Conservation (phyloP, 2,113 vertebrate genomes). For the Sylvia atricapilla region DNA sequence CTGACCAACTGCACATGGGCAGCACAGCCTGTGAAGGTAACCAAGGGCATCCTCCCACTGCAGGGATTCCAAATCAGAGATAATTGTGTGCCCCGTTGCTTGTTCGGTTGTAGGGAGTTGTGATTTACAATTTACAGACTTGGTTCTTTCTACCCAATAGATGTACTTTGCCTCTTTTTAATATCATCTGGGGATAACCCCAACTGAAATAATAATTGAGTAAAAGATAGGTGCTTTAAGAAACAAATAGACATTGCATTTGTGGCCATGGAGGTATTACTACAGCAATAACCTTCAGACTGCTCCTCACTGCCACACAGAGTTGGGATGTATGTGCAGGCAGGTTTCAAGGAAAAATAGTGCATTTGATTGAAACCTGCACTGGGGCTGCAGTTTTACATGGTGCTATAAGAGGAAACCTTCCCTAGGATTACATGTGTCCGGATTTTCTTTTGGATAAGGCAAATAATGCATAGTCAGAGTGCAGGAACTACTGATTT, state of each 20-base stretch:
- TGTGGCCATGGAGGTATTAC: not conserved
- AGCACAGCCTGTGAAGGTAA: not conserved
- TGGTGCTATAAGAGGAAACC: not conserved
- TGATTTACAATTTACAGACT: not conserved
- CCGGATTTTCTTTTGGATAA: not conserved
- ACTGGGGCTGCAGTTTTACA: not conserved
- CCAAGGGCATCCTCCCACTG: not conserved
- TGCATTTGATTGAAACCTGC: not conserved
- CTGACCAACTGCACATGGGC: not conserved
- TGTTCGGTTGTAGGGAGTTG: fast-evolving
- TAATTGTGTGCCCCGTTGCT: not conserved
- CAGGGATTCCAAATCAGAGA: not conserved
- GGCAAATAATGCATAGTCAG: not conserved
- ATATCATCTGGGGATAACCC: not conserved
- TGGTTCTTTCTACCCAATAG: not conserved
- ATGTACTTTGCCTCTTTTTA: not conserved
- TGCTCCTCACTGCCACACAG: not conserved
- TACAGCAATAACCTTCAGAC: not conserved
- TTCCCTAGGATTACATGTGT: not conserved
- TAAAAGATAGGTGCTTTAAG: not conserved
- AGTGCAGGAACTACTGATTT: not conserved
- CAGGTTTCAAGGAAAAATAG: not conserved
- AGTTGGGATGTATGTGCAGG: not conserved
- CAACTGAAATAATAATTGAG: not conserved
- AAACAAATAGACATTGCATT: not conserved